These are phyloP conservation scores for Himalopsyche kuldschensis DNA, from an alignment of 2,888 invertebrate species.

Conservation along the genomic window DNA sequence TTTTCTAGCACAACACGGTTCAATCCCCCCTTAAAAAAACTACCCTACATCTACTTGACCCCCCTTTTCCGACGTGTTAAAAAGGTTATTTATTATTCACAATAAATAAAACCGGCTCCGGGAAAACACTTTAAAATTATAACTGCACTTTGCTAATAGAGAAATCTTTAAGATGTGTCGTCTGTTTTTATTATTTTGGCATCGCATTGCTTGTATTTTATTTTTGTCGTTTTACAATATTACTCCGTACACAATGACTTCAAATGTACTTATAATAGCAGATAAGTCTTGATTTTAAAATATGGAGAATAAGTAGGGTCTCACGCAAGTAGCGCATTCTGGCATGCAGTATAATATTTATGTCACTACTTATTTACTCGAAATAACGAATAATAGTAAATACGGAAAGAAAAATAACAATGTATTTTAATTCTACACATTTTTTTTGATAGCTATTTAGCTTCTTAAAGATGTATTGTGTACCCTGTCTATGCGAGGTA, in stretches of 20 bases:
- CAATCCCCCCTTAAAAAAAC: not conserved
- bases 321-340: too few relatives aligned
- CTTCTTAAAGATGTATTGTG: too few relatives aligned
- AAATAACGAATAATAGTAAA: too few relatives aligned
- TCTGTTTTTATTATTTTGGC: conserved; percentile 18
- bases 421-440: too few relatives aligned
- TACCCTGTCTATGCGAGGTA: too few relatives aligned
- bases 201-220: not conserved
- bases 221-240: not conserved
- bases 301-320: not conserved
- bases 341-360: too few relatives aligned
- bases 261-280: not conserved
- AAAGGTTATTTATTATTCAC: conserved; percentile 36
- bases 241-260: not conserved
- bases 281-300: not conserved
- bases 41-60: not conserved
- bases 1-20: not conserved
- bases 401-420: too few relatives aligned
- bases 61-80: conserved; percentile 11
- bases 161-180: not conserved
- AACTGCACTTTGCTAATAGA: conserved; percentile 35
- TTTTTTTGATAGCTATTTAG: too few relatives aligned
- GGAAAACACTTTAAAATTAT: conserved; percentile 33
- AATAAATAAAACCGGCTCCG: conserved; percentile 12
- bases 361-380: too few relatives aligned